Conservation (phyloP, 2,113 vertebrate genomes). For the Colistium nudipinnis region DNA sequence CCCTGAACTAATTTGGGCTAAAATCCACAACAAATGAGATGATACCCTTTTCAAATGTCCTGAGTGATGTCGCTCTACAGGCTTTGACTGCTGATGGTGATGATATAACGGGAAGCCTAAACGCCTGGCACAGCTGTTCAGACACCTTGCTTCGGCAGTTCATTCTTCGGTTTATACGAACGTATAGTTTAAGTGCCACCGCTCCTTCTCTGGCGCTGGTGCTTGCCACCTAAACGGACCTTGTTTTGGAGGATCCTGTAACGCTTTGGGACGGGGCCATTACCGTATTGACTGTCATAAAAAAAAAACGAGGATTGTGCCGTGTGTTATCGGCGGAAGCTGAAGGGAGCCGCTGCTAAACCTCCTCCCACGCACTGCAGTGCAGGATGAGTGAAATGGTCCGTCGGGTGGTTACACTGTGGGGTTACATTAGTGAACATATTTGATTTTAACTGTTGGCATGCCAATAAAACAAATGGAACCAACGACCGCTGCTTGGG, state of each 20-base stretch:
- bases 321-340: constrained; percentile 31
- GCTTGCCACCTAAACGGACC: constrained; percentile 10
- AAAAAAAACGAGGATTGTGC: constrained; percentile 37
- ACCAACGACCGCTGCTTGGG: constrained; percentile 33
- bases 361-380: constrained; percentile 7
- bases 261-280: constrained; percentile 4
- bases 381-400: constrained; percentile 40
- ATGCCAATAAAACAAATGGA: constrained; percentile 54
- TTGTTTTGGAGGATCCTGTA: constrained; percentile 15
- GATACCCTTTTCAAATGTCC: constrained; percentile 48
- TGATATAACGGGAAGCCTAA: constrained; percentile 17
- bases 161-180: constrained; percentile 15
- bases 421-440: constrained; percentile 37
- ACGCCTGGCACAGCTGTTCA: constrained; percentile 8
- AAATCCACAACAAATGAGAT: constrained; percentile 62
- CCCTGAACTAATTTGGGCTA: constrained; percentile 62
- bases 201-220: constrained; percentile 9
- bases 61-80: constrained; percentile 43
- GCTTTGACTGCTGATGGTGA: constrained; percentile 28
- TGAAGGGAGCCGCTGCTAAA: constrained; percentile 22
- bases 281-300: constrained; percentile 33
- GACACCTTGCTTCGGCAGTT: constrained; percentile 8
- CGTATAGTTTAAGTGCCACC: neutral
- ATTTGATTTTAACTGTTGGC: constrained; percentile 42
- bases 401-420: constrained; percentile 27